Conservation (phyloP, 2,113 vertebrate species). For the Ursus arctos region DNA sequence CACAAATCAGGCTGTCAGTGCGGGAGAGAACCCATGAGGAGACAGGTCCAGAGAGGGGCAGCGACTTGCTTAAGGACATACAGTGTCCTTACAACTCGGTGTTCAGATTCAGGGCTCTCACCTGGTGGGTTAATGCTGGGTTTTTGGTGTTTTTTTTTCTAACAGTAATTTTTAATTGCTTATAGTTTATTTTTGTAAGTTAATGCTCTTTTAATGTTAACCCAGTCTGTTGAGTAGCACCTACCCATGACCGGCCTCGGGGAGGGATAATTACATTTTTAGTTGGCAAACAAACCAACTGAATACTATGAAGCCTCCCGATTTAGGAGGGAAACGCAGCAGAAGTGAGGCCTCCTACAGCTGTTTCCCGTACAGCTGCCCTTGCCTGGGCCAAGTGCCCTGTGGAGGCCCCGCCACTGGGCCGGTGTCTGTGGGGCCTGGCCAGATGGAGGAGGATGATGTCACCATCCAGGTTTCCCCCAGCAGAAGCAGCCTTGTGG, state of each 20-base stretch:
- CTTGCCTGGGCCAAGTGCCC: not conserved
- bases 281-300: not conserved
- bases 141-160: not conserved
- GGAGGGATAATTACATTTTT: not conserved
- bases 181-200: not conserved
- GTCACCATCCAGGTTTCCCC: not conserved
- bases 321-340: not conserved
- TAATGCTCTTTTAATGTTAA: not conserved
- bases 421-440: not conserved
- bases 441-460: not conserved
- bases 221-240: not conserved
- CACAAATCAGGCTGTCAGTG: not conserved
- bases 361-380: not conserved
- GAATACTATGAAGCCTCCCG: not conserved
- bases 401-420: not conserved
- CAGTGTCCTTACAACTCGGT: not conserved
- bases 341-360: not conserved
- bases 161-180: not conserved
- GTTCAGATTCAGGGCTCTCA: not conserved
- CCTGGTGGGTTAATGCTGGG: not conserved
- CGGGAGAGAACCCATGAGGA: not conserved
- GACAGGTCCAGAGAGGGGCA: not conserved
- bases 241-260: not conserved
- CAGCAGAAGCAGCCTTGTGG: not conserved
- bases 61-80: not conserved